These are phyloP conservation scores for Asarcornis scutulata DNA, from an alignment of 2,113 vertebrate species.

Conservation along the genomic window DNA sequence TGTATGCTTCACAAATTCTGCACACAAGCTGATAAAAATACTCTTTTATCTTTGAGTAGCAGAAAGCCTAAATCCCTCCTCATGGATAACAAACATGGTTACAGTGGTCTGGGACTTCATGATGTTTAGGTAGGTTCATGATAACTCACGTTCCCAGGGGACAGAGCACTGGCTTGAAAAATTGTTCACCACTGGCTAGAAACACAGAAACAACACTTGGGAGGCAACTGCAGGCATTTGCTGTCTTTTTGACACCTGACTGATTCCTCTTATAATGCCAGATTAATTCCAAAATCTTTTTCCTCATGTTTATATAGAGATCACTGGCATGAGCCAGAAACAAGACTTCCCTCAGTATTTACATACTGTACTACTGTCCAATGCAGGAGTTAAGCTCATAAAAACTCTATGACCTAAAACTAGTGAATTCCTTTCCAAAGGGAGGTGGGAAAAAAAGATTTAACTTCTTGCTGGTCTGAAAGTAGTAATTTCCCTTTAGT, in stretches of 20 bases:
- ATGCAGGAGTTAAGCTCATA: background rate
- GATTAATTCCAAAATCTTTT: background rate
- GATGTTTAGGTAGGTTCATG: background rate
- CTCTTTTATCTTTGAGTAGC: background rate
- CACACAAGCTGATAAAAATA: slow-evolving; percentile 27
- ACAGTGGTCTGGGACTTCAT: background rate
- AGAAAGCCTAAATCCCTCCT: background rate
- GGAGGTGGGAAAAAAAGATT: background rate
- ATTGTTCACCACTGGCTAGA: background rate
- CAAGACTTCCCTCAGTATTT: background rate
- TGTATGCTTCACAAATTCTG: slow-evolving; percentile 1
- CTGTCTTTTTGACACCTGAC: background rate
- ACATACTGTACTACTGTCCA: background rate
- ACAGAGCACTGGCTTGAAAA: background rate
- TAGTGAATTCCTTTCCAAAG: background rate
- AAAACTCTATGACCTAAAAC: background rate
- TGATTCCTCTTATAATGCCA: background rate
- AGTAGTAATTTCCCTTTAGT: background rate
- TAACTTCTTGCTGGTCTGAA: background rate
- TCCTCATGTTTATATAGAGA: background rate
- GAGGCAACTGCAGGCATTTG: background rate
- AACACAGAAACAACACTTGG: background rate
- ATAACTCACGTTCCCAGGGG: background rate
- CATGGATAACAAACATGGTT: background rate
- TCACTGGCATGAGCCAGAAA: background rate